Evolutionary conservation across 2,888 invertebrate species (phyloP), one percentile per base, ranked within the genome.

Genomic region (Apamea epomidion): DNA sequence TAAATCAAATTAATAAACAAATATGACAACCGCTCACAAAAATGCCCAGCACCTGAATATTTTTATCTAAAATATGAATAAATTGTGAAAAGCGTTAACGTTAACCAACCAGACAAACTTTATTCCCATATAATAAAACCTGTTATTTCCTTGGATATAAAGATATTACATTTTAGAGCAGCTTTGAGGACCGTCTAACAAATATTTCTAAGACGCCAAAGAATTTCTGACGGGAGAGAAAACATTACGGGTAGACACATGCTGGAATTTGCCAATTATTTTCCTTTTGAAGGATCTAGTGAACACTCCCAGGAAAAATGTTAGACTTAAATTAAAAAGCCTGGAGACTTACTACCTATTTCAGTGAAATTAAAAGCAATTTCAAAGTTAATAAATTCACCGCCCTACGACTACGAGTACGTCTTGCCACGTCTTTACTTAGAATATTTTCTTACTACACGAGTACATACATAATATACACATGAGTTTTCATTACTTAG

Each of bases 231-330:
- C 70, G 82, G 77, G 74, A 83, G 89, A 62, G 86, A 81, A 89
- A 89, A 90, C 84, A 90, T 87, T 90, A 90, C 83, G 83, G 77
- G 84, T 78, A 86, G 86, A 89, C 89, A 90, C 90, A 88, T 88
- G 83, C 72, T 80, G 90, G 90, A 89, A 89, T 89, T 89, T 84
- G 60, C 81, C 87, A 89, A 89, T 89, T 88, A 88, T 86, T 88
- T 88, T 82, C 80, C 83, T 86, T 87, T 87, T 86, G 84, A 83
- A 72, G 74, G 60, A 81, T 85, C 74, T 67, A 18, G 45, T 78
- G 79, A 71, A 85, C 65, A 74, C 48, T 78, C 45, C 32, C 67
- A 80, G 76, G 78, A 80, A 82, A 85, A 79, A 83, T 85, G 78
- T 87, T 74, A 81, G 72, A 80, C 78, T 81, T 82, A 87, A 86